Percentiles rank a stretch among this genome's conserved stretches.
Evolutionary conservation across 2,888 invertebrate species (phyloP).

Genomic region (Bursaphelenchus okinawaensis): DNA sequence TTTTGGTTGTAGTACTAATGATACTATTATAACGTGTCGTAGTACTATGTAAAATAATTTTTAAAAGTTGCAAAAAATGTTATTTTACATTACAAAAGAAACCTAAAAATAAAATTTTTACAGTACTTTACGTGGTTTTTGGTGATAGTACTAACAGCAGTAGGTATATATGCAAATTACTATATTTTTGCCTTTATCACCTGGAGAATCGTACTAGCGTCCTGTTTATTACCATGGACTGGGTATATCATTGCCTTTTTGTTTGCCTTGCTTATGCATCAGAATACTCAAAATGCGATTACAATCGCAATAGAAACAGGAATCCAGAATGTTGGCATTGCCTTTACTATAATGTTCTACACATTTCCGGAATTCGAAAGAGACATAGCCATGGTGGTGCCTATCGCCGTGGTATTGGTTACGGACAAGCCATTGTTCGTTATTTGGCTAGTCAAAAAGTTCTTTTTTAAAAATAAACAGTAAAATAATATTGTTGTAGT

Average conservation of each 20-base stretch:
- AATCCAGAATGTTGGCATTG: slow-evolving; percentile 35
- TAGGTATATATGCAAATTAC: slow-evolving; percentile 26
- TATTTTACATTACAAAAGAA: no score
- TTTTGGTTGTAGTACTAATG: no score
- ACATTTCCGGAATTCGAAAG: slow-evolving; percentile 31
- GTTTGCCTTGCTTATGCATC: slow-evolving; percentile 20
- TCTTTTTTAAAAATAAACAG: background rate
- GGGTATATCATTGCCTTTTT: slow-evolving; percentile 31
- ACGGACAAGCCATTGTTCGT: slow-evolving; percentile 32
- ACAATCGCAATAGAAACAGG: slow-evolving; percentile 42
- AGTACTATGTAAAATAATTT: no score
- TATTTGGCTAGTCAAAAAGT: slow-evolving; percentile 10
- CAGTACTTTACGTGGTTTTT: slow-evolving; percentile 55
- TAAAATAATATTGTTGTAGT: background rate
- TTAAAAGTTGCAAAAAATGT: no score
- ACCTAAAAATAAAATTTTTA: no score
- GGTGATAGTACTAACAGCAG: slow-evolving; percentile 22
- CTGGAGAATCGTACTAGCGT: slow-evolving; percentile 24
- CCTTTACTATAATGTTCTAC: slow-evolving; percentile 27
- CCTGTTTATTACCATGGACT: slow-evolving; percentile 30
- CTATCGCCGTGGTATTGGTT: slow-evolving; percentile 26
- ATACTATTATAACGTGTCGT: no score
- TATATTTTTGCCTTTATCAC: slow-evolving; percentile 29
- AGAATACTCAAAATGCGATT: slow-evolving; percentile 20
- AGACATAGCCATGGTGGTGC: slow-evolving; percentile 32